Conservation (phyloP, 1,140 invertebrate species). For the Popillia japonica region DNA sequence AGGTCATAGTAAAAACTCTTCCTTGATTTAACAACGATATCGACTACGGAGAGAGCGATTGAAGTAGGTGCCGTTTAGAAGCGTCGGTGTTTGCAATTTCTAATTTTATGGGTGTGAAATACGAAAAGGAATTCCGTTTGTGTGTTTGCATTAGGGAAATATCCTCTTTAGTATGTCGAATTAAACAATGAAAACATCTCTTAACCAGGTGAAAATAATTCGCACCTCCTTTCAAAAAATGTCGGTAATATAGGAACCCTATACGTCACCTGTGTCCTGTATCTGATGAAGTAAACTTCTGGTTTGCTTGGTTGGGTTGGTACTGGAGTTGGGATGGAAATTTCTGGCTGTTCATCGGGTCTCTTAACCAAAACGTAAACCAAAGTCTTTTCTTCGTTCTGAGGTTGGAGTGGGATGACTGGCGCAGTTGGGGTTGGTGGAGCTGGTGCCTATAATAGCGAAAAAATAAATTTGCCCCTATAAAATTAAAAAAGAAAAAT, state of each 20-base stretch:
- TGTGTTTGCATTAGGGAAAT: too few species aligned
- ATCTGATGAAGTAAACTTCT: constrained; percentile 88
- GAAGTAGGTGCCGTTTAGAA: not conserved
- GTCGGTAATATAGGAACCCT: too few species aligned
- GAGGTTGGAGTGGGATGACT: constrained; percentile 77
- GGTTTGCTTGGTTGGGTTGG: constrained; percentile 85
- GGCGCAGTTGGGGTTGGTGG: constrained; percentile 81
- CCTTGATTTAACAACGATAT: not conserved
- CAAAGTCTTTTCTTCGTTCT: constrained; percentile 86
- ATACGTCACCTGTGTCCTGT: constrained; percentile 73
- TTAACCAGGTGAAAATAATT: not conserved
- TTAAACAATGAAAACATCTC: not conserved
- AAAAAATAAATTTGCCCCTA: not conserved
- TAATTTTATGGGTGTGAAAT: not conserved
- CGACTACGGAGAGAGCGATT: not conserved
- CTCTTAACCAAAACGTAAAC: constrained; percentile 91
- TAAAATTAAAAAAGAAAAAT: not conserved
- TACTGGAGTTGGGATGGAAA: constrained; percentile 77
- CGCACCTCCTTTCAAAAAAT: not conserved
- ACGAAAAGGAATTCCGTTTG: not conserved
- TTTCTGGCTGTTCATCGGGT: constrained; percentile 81
- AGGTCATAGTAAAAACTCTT: not conserved
- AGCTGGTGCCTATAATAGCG: constrained; percentile 69
- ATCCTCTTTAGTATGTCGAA: too few species aligned
- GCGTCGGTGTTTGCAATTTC: not conserved